Conservation (phyloP, 2,113 vertebrate species). For the Hyperopisus bebe region DNA sequence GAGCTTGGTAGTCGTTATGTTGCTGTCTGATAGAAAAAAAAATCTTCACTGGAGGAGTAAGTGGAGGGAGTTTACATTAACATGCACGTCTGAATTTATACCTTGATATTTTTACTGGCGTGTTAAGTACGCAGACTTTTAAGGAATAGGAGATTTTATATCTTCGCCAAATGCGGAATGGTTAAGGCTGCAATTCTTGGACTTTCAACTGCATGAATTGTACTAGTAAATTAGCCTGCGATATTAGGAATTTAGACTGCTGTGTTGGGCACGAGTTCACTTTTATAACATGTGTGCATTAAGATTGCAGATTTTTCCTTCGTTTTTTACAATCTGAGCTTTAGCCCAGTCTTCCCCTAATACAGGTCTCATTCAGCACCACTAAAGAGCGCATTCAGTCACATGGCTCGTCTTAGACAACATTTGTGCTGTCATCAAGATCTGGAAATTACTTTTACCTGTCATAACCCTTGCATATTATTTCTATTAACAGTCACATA, state of each 20-base stretch:
- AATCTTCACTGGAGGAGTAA: background rate
- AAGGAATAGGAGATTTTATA: background rate
- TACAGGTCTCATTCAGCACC: background rate
- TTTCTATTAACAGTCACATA: slow-evolving; percentile 8
- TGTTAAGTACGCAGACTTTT: background rate
- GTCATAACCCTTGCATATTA: background rate
- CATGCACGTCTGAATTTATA: background rate
- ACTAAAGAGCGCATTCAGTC: background rate
- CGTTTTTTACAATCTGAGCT: background rate
- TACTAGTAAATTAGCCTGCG: background rate
- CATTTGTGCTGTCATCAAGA: background rate
- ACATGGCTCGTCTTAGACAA: background rate
- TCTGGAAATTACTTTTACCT: slow-evolving; percentile 6
- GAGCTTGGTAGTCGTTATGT: background rate
- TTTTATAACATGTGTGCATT: background rate
- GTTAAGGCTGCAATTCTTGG: background rate
- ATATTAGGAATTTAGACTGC: background rate
- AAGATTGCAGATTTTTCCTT: background rate
- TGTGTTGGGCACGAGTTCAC: background rate
- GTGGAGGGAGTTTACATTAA: background rate
- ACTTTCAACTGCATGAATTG: background rate
- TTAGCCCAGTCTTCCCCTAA: background rate
- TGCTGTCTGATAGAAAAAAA: background rate
- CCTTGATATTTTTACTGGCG: background rate
- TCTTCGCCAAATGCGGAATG: background rate